These are phyloP conservation scores for Bhutanitis thaidina DNA, from an alignment of 2,888 invertebrate species.

Conservation along the genomic window DNA sequence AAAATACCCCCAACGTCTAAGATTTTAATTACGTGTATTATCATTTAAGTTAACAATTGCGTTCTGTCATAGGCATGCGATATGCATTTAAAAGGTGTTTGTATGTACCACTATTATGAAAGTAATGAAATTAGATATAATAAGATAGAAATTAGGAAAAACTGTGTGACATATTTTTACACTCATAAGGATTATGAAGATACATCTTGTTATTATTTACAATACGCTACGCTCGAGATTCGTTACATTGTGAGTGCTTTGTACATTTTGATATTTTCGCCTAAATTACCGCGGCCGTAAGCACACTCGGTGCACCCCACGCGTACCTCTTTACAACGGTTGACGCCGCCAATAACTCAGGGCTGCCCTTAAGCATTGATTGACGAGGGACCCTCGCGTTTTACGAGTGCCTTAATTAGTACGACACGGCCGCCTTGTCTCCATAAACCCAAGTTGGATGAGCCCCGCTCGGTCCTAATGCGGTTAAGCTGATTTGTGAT, in stretches of 20 bases:
- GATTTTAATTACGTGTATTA: too few relatives aligned
- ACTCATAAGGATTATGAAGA: too few relatives aligned
- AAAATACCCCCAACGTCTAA: too few relatives aligned
- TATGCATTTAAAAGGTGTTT: too few relatives aligned
- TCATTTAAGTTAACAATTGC: too few relatives aligned
- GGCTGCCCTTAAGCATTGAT: conserved; percentile 56
- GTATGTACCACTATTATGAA: too few relatives aligned
- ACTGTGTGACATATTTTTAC: too few relatives aligned
- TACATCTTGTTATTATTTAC: too few relatives aligned
- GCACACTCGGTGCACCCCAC: conserved; percentile 25
- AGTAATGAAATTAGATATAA: too few relatives aligned
- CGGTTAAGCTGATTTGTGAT: conserved; percentile 16
- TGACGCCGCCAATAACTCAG: conserved; percentile 55
- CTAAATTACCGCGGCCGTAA: conserved; percentile 21
- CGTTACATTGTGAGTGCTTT: not conserved
- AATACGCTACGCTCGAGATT: not conserved
- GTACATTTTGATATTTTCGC: conserved; percentile 19
- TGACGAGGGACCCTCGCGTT: conserved; percentile 61
- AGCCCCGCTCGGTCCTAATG: conserved; percentile 23
- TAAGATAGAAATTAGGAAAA: too few relatives aligned
- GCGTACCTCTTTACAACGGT: conserved; percentile 22
- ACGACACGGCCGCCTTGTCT: conserved; percentile 51
- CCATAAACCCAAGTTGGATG: conserved; percentile 40
- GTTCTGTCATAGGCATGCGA: too few relatives aligned
- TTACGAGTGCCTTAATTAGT: conserved; percentile 71